phyloP scores from a whole-genome alignment of 2,888 invertebrate species.

The Dasysyrphus tricinctus region DNA sequence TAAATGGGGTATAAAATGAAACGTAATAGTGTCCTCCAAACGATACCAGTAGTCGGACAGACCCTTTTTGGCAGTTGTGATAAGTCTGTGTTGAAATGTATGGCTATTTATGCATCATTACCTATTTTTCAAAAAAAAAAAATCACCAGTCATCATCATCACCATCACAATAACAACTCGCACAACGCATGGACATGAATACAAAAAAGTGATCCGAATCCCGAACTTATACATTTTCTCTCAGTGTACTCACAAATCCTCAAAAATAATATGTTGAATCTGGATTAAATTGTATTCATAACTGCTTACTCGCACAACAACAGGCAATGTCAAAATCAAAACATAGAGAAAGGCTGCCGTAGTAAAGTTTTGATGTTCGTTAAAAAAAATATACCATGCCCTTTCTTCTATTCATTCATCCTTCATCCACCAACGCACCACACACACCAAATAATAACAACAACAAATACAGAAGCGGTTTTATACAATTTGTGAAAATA shows the following conservation, averaged over 20 bases:
- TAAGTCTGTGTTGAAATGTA: too few relatives aligned
- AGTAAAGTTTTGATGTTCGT: neutral
- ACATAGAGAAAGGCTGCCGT: neutral
- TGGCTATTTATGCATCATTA: too few relatives aligned
- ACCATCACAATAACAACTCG: too few relatives aligned
- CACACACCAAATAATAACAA: neutral
- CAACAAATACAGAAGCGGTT: constrained; percentile 9
- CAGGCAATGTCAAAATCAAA: constrained; percentile 13
- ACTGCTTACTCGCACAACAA: constrained; percentile 13
- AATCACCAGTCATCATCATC: too few relatives aligned
- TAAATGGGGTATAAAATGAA: too few relatives aligned
- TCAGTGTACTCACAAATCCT: constrained; percentile 3
- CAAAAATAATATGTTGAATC: constrained; percentile 29
- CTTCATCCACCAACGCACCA: neutral
- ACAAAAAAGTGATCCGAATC: too few relatives aligned
- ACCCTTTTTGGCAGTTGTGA: too few relatives aligned
- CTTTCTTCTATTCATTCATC: neutral
- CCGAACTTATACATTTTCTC: neutral
- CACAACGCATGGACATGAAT: too few relatives aligned
- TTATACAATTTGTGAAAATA: constrained; percentile 35
- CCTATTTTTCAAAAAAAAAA: too few relatives aligned
- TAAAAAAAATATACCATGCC: neutral
- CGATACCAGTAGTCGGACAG: too few relatives aligned
- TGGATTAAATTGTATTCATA: constrained; percentile 54
- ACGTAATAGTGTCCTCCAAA: too few relatives aligned